A percentile compares a stretch with the other conserved stretches of the same genome.
phyloP scores from a whole-genome alignment of 2,888 invertebrate species.

The Drosophila setosimentum region DNA sequence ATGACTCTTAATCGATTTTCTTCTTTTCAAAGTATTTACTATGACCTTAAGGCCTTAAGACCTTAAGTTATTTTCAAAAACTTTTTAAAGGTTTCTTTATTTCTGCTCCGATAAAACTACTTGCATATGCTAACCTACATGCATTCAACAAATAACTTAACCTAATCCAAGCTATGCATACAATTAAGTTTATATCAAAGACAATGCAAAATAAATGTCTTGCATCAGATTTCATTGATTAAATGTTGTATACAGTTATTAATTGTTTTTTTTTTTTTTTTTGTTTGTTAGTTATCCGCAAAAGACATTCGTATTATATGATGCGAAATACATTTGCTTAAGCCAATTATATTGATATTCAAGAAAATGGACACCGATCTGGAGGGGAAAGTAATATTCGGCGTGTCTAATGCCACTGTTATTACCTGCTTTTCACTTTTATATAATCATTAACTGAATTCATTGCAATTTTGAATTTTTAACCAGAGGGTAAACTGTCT shows the following conservation, averaged over 20 bases:
- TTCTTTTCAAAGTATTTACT: not conserved
- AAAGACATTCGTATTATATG: conserved; percentile 23
- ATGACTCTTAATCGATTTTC: not conserved
- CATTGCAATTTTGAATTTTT: not conserved
- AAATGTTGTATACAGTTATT: conserved; percentile 11
- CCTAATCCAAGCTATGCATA: conserved; percentile 21
- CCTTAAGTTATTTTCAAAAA: no score
- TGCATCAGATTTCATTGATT: conserved; percentile 27
- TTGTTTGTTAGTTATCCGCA: not conserved
- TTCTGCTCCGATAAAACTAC: conserved; percentile 11
- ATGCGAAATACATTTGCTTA: not conserved
- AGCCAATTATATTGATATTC: not conserved
- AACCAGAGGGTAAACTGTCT: not conserved
- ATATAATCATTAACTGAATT: not conserved
- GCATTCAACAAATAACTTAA: conserved; percentile 28
- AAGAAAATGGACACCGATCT: not conserved
- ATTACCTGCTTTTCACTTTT: not conserved
- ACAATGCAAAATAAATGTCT: conserved; percentile 19
- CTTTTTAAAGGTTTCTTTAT: conserved; percentile 12
- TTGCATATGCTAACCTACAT: conserved; percentile 27
- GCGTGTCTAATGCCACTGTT: not conserved
- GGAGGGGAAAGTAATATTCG: not conserved
- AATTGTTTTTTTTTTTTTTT: not conserved
- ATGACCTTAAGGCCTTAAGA: no score
- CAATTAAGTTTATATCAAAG: conserved; percentile 22